Conservation (phyloP, 2,797 vertebrate species). For the Setipinna tenuifilis region DNA sequence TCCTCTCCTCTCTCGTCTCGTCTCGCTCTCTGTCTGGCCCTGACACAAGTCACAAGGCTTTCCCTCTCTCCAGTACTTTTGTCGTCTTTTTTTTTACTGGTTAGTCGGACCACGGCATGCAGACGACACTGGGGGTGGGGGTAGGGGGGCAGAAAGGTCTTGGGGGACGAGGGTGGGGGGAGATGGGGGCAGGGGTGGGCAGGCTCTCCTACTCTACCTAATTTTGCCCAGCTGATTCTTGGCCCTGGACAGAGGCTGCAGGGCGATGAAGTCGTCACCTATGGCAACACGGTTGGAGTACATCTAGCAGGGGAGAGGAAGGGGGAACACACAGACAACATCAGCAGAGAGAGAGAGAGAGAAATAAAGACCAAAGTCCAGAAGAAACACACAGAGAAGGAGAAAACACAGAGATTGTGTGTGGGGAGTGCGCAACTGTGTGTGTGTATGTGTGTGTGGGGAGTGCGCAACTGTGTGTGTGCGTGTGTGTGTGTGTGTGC, state of each 20-base stretch:
- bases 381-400: slow-evolving; percentile 18
- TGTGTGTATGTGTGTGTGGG: background rate
- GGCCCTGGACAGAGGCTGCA: slow-evolving; percentile 98
- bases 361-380: slow-evolving; percentile 27
- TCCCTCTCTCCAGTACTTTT: background rate
- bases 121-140: slow-evolving; percentile 38
- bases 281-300: slow-evolving; percentile 96
- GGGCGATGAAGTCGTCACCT: slow-evolving; percentile 99
- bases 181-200: background rate
- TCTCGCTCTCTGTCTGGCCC: background rate
- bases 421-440: background rate
- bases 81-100: slow-evolving; percentile 19
- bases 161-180: too few species aligned
- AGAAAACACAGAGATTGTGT: slow-evolving; percentile 2
- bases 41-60: background rate
- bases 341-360: slow-evolving; percentile 68
- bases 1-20: background rate
- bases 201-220: slow-evolving; percentile 91
- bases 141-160: slow-evolving; percentile 29
- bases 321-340: slow-evolving; percentile 78
- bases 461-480: background rate
- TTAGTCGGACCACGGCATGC: slow-evolving; percentile 51
- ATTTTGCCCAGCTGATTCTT: slow-evolving; percentile 99
- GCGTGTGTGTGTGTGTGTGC: too few species aligned
- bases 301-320: slow-evolving; percentile 87